Evolutionary conservation across 2,797 vertebrate genomes (phyloP).

Genomic region (Netta rufina): DNA sequence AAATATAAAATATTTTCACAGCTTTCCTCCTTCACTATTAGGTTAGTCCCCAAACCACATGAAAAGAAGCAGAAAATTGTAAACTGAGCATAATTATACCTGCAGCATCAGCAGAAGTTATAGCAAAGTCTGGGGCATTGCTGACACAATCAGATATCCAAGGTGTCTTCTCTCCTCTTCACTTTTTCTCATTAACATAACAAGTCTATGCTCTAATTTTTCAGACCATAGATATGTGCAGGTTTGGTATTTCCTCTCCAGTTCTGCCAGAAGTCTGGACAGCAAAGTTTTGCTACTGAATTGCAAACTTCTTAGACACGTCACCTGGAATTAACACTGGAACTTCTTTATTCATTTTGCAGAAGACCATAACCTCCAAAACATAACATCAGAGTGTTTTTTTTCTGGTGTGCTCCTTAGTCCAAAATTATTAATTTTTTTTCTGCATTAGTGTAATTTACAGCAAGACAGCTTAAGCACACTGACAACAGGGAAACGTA

Average conservation of each 20-base stretch:
- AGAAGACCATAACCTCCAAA: neutral
- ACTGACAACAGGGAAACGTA: neutral
- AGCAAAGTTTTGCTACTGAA: neutral
- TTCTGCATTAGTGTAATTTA: conserved; percentile 7
- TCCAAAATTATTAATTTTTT: conserved; percentile 25
- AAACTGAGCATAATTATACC: neutral
- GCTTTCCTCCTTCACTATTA: neutral
- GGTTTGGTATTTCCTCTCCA: neutral
- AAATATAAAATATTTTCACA: neutral
- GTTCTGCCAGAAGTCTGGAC: neutral
- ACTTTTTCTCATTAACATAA: neutral
- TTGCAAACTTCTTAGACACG: neutral
- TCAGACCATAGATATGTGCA: neutral
- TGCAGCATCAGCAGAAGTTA: conserved; percentile 3
- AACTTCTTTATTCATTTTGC: neutral
- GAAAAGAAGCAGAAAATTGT: neutral
- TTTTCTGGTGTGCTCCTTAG: conserved; percentile 2
- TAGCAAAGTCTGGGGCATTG: neutral
- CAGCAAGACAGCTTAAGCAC: neutral
- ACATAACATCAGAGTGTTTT: neutral
- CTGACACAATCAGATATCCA: neutral
- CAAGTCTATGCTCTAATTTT: neutral
- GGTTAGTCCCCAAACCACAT: neutral
- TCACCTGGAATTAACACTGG: neutral
- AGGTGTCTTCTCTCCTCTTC: neutral